These are phyloP conservation scores for Anser cygnoides DNA, from an alignment of 2,113 vertebrate genomes.

Conservation along the genomic window DNA sequence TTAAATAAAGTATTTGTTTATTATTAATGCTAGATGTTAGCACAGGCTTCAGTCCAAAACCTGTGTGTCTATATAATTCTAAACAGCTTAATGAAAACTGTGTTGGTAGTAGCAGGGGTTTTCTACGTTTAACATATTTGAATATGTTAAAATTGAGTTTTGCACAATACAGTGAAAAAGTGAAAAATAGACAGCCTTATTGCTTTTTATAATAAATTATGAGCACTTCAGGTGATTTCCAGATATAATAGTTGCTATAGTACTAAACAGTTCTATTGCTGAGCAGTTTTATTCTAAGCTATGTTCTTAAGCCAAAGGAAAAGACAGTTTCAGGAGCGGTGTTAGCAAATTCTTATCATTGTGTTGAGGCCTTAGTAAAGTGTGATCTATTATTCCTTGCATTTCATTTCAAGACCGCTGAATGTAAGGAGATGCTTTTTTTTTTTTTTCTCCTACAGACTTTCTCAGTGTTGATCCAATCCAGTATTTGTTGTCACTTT, in stretches of 20 bases:
- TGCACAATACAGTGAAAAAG: background rate
- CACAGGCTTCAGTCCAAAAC: background rate
- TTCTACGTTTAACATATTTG: background rate
- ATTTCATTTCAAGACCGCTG: background rate
- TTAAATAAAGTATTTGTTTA: background rate
- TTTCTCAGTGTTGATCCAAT: background rate
- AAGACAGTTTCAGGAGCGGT: background rate
- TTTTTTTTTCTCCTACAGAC: background rate
- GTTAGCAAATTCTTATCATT: background rate
- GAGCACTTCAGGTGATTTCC: background rate
- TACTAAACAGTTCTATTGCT: background rate
- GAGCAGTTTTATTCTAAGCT: background rate
- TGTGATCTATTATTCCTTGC: background rate
- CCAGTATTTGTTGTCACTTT: background rate
- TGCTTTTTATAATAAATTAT: background rate
- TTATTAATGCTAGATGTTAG: background rate
- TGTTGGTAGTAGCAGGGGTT: background rate
- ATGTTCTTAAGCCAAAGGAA: background rate
- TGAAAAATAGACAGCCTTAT: background rate
- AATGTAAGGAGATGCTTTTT: background rate
- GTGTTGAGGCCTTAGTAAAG: background rate
- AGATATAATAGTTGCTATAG: background rate
- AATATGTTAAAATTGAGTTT: background rate
- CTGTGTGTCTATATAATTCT: background rate
- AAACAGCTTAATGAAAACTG: background rate